phyloP scores from a whole-genome alignment of 2,888 invertebrate species.

The Noctua pronuba region DNA sequence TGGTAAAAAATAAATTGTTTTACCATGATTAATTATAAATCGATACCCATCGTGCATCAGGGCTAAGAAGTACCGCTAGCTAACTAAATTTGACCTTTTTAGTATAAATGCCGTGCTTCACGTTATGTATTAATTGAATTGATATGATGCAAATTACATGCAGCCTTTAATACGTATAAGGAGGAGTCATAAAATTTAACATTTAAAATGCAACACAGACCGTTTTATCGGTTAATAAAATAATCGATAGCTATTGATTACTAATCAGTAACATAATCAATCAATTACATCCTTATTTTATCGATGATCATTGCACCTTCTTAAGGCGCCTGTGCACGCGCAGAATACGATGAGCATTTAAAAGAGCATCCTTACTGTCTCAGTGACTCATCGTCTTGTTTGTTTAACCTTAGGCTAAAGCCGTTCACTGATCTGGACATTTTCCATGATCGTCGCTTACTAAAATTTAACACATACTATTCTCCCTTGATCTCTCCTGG shows the following conservation, averaged over 20 bases:
- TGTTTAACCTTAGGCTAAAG: too few relatives aligned
- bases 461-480: too few relatives aligned
- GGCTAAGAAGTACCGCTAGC: not conserved
- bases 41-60: not conserved
- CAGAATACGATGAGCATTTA: conserved; percentile 3
- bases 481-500: not conserved
- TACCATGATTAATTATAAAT: not conserved
- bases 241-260: conserved; percentile 22
- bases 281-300: conserved; percentile 10
- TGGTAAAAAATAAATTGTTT: too few relatives aligned
- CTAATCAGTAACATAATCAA: conserved; percentile 14
- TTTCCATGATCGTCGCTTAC: too few relatives aligned
- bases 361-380: conserved; percentile 34
- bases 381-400: conserved; percentile 1
- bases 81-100: not conserved
- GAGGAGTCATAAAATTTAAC: conserved; percentile 4
- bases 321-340: conserved; percentile 12
- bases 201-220: conserved; percentile 23
- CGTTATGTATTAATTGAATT: not conserved
- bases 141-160: not conserved
- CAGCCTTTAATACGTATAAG: not conserved
- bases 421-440: too few relatives aligned
- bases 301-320: conserved; percentile 14
- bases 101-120: not conserved
- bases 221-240: conserved; percentile 9